Conservation (phyloP, 2,888 invertebrate genomes). For the Drosophila demipolita region DNA sequence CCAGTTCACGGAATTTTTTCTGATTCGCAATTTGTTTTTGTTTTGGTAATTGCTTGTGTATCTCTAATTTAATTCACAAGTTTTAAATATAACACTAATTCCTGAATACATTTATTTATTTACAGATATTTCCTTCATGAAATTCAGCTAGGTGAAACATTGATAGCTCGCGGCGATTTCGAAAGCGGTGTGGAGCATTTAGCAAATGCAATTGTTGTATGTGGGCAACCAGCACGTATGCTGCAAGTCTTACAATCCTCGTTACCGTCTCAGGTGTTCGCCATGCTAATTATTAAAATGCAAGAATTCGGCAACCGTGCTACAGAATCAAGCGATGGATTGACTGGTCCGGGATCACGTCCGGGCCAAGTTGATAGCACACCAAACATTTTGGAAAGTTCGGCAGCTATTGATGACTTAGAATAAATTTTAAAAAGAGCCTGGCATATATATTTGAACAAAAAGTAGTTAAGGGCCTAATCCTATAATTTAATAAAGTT, state of each 20-base stretch:
- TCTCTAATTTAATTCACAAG: not conserved
- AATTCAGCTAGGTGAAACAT: conserved; percentile 97
- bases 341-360: conserved; percentile 64
- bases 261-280: conserved; percentile 97
- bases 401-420: conserved; percentile 81
- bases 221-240: conserved; percentile 90
- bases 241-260: conserved; percentile 92
- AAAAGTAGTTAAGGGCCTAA: conserved; percentile 61
- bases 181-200: conserved; percentile 98
- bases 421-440: conserved; percentile 71
- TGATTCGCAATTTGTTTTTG: too few relatives aligned
- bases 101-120: conserved; percentile 21
- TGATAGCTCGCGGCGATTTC: conserved; percentile 93
- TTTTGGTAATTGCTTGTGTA: too few relatives aligned
- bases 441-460: conserved; percentile 52
- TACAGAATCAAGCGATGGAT: conserved; percentile 74
- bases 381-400: conserved; percentile 69
- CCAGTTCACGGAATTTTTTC: too few relatives aligned
- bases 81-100: not conserved
- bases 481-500: conserved; percentile 52
- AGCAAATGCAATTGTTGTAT: conserved; percentile 98
- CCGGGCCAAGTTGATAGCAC: conserved; percentile 63
- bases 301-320: conserved; percentile 84
- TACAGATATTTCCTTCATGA: conserved; percentile 87
- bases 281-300: conserved; percentile 91